Conservation (phyloP, 2,797 vertebrate species). For the Hirundo rustica region DNA sequence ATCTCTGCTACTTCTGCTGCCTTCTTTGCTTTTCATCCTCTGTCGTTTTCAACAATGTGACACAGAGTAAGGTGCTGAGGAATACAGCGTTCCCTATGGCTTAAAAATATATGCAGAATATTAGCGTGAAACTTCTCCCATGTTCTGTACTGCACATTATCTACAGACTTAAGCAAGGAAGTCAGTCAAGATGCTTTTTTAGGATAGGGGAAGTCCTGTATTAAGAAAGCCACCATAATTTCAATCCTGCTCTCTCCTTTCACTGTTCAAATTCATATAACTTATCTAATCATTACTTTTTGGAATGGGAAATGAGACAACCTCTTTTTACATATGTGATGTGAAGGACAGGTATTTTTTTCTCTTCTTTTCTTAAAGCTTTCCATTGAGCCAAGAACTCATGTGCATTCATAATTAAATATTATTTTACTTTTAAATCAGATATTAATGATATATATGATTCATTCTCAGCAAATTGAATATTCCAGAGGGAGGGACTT, state of each 20-base stretch:
- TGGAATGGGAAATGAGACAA: not conserved
- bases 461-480: slow-evolving; percentile 6
- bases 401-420: slow-evolving; percentile 11
- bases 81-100: not conserved
- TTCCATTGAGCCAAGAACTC: not conserved
- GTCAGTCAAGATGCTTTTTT: not conserved
- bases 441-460: not conserved
- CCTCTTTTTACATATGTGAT: not conserved
- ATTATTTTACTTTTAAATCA: slow-evolving; percentile 38
- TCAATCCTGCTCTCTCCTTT: not conserved
- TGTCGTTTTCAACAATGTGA: not conserved
- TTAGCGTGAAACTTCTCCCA: not conserved
- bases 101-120: not conserved
- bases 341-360: not conserved
- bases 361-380: not conserved
- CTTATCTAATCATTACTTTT: not conserved
- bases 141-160: not conserved
- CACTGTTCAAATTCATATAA: not conserved
- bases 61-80: not conserved
- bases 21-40: not conserved
- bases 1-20: not conserved
- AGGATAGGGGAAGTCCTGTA: not conserved
- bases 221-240: not conserved
- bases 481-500: slow-evolving; percentile 17
- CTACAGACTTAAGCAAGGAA: not conserved